Conservation (phyloP, 1,140 invertebrate genomes). For the Pogonus chalceus region DNA sequence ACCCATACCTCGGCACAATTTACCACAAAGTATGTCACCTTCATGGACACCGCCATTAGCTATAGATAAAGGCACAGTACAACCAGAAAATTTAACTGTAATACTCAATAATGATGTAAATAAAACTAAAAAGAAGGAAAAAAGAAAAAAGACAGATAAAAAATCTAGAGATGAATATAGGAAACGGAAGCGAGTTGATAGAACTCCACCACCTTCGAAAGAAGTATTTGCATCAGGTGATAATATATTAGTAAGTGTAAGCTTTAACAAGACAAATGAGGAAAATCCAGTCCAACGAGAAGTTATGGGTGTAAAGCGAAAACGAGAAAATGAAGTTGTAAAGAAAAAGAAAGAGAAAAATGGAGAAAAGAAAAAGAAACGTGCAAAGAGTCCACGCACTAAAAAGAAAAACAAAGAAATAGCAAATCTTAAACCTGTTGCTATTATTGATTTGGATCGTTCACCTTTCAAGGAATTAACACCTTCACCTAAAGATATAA, state of each 20-base stretch:
- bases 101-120: constrained; percentile 44
- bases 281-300: constrained; percentile 29
- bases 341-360: constrained; percentile 27
- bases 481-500: constrained; percentile 67
- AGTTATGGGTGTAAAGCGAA: constrained; percentile 12
- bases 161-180: constrained; percentile 39
- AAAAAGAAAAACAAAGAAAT: constrained; percentile 42
- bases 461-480: constrained; percentile 73
- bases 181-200: constrained; percentile 40
- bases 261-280: constrained; percentile 63
- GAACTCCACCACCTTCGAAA: constrained; percentile 60
- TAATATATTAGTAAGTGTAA: constrained; percentile 84
- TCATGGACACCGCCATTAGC: constrained; percentile 40
- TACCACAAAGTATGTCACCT: constrained; percentile 17
- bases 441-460: constrained; percentile 71
- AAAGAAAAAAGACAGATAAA: constrained; percentile 35
- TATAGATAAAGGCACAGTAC: constrained; percentile 24
- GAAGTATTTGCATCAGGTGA: constrained; percentile 86
- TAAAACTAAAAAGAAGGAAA: constrained; percentile 49
- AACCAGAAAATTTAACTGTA: constrained; percentile 39
- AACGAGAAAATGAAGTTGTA: constrained; percentile 10
- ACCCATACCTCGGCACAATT: constrained; percentile 12
- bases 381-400: constrained; percentile 38
- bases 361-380: constrained; percentile 36
- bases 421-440: constrained; percentile 58